Percentiles rank a stretch among this genome's conserved stretches.
Evolutionary conservation across 2,888 invertebrate species (phyloP).

Genomic region (Sycophila texana): DNA sequence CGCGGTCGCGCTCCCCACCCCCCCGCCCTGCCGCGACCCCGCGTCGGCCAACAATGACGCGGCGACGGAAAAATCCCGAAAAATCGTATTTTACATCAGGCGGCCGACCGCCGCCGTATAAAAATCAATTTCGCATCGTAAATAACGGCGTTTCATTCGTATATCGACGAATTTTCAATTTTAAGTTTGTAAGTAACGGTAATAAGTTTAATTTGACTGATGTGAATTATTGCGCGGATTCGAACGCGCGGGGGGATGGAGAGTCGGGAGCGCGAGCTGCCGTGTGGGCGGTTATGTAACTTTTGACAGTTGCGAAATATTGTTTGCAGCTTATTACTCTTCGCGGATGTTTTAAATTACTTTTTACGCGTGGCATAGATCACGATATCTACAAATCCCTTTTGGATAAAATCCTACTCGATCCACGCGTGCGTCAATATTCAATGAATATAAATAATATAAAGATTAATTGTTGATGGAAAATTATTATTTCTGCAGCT

Average conservation of each 20-base stretch:
- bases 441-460: background rate
- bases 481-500: no score
- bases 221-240: slow-evolving; percentile 42
- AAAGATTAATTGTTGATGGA: background rate
- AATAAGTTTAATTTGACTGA: slow-evolving; percentile 53
- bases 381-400: no score
- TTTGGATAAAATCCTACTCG: background rate
- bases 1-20: background rate
- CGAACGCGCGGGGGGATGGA: background rate
- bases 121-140: slow-evolving; percentile 51
- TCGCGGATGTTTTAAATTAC: background rate
- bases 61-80: slow-evolving; percentile 24
- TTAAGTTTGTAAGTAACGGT: slow-evolving; percentile 48
- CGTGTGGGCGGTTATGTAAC: background rate
- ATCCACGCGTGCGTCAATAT: background rate
- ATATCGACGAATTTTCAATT: slow-evolving; percentile 50
- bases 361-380: slow-evolving; percentile 17
- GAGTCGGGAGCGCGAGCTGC: background rate
- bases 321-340: slow-evolving; percentile 36
- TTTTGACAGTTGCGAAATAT: slow-evolving; percentile 24
- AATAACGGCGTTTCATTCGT: slow-evolving; percentile 44
- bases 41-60: slow-evolving; percentile 13
- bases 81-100: slow-evolving; percentile 36
- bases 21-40: background rate
- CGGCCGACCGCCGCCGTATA: slow-evolving; percentile 10